phyloP scores from a whole-genome alignment of 2,888 invertebrate genomes.

The Desoria tigrina region DNA sequence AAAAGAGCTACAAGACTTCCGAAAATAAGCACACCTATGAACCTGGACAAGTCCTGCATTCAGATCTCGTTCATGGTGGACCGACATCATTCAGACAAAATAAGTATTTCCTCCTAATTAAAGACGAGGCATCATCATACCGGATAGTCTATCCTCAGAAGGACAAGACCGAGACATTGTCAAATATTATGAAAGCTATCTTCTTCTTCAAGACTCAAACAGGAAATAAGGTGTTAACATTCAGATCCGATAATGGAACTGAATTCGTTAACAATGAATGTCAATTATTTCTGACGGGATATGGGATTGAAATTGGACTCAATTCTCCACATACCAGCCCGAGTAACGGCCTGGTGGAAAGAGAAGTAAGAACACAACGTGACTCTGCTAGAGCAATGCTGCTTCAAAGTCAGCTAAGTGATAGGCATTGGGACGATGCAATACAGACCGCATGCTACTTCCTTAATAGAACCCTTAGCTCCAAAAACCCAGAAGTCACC shows the following conservation, averaged over 20 bases:
- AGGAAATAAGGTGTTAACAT: constrained; percentile 16
- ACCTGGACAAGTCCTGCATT: constrained; percentile 21
- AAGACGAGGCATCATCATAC: constrained; percentile 24
- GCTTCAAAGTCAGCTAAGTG: constrained; percentile 50
- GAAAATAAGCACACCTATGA: constrained; percentile 3
- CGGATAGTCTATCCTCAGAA: constrained; percentile 24
- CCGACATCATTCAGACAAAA: constrained; percentile 8
- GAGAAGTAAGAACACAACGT: constrained; percentile 30
- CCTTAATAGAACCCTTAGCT: constrained; percentile 53
- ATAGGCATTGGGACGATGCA: constrained; percentile 56
- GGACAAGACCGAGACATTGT: constrained; percentile 8
- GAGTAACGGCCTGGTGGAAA: constrained; percentile 33
- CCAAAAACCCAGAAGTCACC: constrained; percentile 33
- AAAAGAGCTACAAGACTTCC: constrained; percentile 8
- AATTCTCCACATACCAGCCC: constrained; percentile 24
- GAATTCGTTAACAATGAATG: constrained; percentile 20
- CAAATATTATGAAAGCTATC: not conserved
- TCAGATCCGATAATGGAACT: constrained; percentile 30
- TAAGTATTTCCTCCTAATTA: constrained; percentile 29
- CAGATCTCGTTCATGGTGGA: constrained; percentile 23
- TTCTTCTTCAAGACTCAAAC: constrained; percentile 25
- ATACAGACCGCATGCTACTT: constrained; percentile 55
- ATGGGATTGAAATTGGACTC: constrained; percentile 23
- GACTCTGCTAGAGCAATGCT: constrained; percentile 54
- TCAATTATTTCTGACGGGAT: constrained; percentile 13